Base-by-base conservation (phyloP, 2,113 vertebrate genomes). In the Nibea coibor region DNA sequence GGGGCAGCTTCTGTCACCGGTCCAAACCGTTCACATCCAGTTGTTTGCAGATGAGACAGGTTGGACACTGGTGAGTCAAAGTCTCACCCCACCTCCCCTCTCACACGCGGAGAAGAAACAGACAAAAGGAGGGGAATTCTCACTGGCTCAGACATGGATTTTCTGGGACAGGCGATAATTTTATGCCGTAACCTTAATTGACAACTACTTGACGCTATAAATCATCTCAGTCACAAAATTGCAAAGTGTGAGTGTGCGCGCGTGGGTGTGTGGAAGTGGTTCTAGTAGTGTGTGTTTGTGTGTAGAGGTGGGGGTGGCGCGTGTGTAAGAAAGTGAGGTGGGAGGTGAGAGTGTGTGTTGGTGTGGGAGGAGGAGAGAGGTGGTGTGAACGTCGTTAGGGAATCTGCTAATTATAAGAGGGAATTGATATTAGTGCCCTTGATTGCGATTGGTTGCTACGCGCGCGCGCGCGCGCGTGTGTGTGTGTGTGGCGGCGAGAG, bases 141-240 rank as follows among this genome's bases (percentile, higher is more conserved):
- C 61, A 78, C 72, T 65, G 90, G 90, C 87, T 90, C 84, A 82
- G 83, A 87, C 88, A 92, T 89, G 81, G 86, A 86, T 88, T 94
- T 93, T 93, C 93, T 94, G 91, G 92, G 94, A 92, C 93, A 92
- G 88, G 88, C 82, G 78, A 92, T 94, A 93, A 95, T 95, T 95
- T 94, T 94, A 96, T 94, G 89, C 94, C 26, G 88, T 94, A 95
- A 95, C 94, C 94, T 93, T 95, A 95, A 95, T 95, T 96, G 95
- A 95, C 94, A 94, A 95, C 93, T 94, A 93, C 91, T 94, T 94
- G 92, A 93, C 35, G 92, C 93, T 88, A 94, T 95, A 94, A 95
- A 95, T 95, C 95, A 94, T 92, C 84, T 80, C 72, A 51, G 86
- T 83, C 70, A 39, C 65, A 88, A 76, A 88, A 86, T 71, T 81